These are phyloP conservation scores for Falco concolor DNA, from an alignment of 2,797 vertebrate species.

Conservation along the genomic window DNA sequence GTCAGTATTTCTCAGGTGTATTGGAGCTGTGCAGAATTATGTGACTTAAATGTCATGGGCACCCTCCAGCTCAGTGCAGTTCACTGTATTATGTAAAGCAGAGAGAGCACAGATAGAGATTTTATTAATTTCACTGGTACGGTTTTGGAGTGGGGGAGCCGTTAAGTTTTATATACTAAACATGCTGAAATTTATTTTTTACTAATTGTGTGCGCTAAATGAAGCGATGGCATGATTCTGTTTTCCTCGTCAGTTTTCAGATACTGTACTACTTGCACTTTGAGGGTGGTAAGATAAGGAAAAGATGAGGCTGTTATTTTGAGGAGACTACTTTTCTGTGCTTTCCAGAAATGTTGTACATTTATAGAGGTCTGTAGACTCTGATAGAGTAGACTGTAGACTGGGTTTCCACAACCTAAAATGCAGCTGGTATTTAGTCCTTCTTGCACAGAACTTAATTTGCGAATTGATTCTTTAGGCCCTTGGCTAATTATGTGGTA, in stretches of 20 bases:
- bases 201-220: too few species aligned
- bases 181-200: not conserved
- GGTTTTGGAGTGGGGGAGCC: not conserved
- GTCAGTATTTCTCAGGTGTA: not conserved
- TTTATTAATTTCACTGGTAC: not conserved
- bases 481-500: not conserved
- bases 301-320: not conserved
- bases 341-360: not conserved
- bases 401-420: not conserved
- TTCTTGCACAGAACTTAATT: not conserved
- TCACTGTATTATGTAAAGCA: not conserved
- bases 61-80: not conserved
- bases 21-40: not conserved
- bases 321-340: not conserved
- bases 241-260: not conserved
- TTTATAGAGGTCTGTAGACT: not conserved
- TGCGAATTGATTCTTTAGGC: not conserved
- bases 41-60: not conserved
- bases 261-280: not conserved
- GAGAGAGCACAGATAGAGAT: not conserved
- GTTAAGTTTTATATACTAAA: not conserved
- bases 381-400: not conserved
- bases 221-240: not conserved
- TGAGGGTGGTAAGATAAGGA: not conserved
- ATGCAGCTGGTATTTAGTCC: not conserved